Conservation (phyloP, 2,888 invertebrate genomes). For the Chymomyza fuscimana region DNA sequence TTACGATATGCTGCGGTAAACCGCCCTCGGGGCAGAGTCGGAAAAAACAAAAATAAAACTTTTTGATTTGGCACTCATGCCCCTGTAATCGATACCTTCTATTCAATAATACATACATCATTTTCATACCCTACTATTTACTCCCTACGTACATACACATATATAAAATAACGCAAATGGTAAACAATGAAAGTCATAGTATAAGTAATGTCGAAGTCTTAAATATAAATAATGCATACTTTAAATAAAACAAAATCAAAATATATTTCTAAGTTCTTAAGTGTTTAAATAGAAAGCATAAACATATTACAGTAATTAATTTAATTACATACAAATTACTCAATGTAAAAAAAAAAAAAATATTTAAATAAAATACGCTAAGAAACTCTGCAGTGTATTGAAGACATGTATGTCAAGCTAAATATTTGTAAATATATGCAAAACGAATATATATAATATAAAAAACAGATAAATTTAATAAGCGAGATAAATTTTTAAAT, state of each 20-base stretch:
- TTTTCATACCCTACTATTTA: not conserved
- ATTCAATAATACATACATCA: not conserved
- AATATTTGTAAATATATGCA: conserved; percentile 45
- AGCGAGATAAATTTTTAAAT: not conserved
- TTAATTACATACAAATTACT: conserved; percentile 18
- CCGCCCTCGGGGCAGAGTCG: conserved; percentile 6
- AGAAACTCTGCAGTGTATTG: conserved; percentile 20
- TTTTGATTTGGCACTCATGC: not conserved
- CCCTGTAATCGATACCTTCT: conserved; percentile 22
- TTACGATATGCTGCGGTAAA: conserved; percentile 44
- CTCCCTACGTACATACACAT: not conserved
- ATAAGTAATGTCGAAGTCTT: conserved; percentile 34
- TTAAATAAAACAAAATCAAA: conserved; percentile 57
- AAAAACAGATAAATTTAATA: conserved; percentile 17
- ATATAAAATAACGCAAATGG: conserved; percentile 9
- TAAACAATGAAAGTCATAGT: conserved; percentile 28
- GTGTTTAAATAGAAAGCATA: conserved; percentile 46
- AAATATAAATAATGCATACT: conserved; percentile 27
- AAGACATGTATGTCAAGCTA: conserved; percentile 24
- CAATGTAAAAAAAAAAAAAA: not conserved
- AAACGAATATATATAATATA: not conserved
- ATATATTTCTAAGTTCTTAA: conserved; percentile 73
- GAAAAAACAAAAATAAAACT: not conserved
- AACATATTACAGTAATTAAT: conserved; percentile 26
- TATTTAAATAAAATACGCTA: not conserved